phyloP scores from a whole-genome alignment of 2,113 vertebrate genomes.

The Hepsetus odoe region DNA sequence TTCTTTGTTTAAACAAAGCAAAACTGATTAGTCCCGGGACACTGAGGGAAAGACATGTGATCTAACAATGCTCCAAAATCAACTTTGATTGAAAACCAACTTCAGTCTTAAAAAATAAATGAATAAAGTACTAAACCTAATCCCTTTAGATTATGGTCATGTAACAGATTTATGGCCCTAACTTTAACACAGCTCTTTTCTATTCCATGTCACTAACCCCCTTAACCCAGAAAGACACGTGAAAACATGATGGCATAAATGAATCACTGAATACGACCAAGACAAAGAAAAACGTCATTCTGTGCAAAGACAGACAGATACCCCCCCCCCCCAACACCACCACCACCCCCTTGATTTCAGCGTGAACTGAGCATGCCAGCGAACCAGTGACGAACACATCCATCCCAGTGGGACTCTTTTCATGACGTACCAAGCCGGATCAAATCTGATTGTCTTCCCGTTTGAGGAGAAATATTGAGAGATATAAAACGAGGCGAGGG shows the following conservation, averaged over 20 bases:
- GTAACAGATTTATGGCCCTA: too few species aligned
- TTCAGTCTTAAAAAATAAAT: neutral
- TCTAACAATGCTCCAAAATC: neutral
- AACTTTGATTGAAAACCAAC: neutral
- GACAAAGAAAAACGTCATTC: constrained; percentile 53
- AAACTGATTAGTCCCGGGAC: too few species aligned
- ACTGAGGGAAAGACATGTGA: too few species aligned
- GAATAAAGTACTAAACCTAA: neutral
- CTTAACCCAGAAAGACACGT: neutral
- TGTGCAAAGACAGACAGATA: constrained; percentile 33
- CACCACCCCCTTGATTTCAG: constrained; percentile 55
- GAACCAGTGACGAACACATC: constrained; percentile 77
- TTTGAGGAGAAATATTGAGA: constrained; percentile 66
- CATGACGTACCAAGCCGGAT: constrained; percentile 85
- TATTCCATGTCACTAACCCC: neutral
- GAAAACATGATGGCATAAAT: constrained; percentile 43
- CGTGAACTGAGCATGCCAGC: constrained; percentile 46
- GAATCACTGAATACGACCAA: constrained; percentile 58
- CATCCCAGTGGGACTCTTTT: constrained; percentile 72
- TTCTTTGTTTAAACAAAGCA: too few species aligned
- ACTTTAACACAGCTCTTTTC: neutral
- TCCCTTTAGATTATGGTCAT: too few species aligned
- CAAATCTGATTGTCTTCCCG: constrained; percentile 76
- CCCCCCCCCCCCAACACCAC: too few species aligned
- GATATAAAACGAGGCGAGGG: constrained; percentile 82